phyloP scores from a whole-genome alignment of 2,113 vertebrate genomes.

The Corythornis madagascariensis region DNA sequence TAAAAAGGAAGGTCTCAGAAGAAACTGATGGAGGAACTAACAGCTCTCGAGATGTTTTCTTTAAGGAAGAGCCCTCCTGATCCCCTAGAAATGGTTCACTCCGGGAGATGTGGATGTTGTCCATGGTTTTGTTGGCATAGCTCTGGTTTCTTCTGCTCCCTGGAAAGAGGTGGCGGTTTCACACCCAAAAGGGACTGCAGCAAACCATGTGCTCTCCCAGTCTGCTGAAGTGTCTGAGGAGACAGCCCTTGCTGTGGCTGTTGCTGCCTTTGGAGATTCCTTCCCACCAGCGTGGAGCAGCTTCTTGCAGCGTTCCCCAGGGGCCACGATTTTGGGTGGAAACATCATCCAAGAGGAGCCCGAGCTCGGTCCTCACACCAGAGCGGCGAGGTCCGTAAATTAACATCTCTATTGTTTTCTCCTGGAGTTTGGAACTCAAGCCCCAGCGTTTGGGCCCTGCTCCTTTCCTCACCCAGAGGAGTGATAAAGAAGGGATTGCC shows the following conservation, averaged over 20 bases:
- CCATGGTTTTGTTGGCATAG: slow-evolving; percentile 47
- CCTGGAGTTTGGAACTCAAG: neutral
- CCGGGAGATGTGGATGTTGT: neutral
- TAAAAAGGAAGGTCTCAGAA: neutral
- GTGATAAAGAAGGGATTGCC: neutral
- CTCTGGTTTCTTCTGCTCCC: neutral
- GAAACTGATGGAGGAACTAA: neutral
- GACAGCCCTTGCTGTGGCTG: neutral
- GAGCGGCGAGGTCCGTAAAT: neutral
- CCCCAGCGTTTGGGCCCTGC: neutral
- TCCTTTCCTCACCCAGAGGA: neutral
- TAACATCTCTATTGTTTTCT: slow-evolving; percentile 5
- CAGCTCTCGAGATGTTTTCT: neutral
- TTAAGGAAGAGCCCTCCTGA: neutral
- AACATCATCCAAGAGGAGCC: neutral
- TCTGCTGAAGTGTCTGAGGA: slow-evolving; percentile 6
- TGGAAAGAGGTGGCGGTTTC: slow-evolving; percentile 41
- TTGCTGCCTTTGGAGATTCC: neutral
- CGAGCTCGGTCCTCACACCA: neutral
- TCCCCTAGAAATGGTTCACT: neutral
- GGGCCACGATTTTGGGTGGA: neutral
- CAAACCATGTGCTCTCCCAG: slow-evolving; percentile 4
- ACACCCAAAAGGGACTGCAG: slow-evolving; percentile 30
- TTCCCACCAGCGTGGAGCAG: neutral
- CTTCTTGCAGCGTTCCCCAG: neutral